These are phyloP conservation scores for Bostrychus sinensis DNA, from an alignment of 2,113 vertebrate species.

Conservation along the genomic window DNA sequence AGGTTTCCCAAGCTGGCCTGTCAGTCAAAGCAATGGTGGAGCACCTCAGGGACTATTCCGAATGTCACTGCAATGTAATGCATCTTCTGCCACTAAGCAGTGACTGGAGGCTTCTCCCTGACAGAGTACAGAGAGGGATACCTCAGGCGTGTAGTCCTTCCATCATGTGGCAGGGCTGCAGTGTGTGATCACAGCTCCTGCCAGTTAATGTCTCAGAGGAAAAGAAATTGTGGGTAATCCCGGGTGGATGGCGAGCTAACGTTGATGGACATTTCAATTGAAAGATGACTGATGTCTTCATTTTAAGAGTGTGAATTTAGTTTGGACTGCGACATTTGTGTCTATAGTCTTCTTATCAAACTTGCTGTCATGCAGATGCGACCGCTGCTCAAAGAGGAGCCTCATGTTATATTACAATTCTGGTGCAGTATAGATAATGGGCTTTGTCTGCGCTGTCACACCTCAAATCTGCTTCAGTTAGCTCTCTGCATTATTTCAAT, in stretches of 20 bases:
- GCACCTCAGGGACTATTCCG: constrained; percentile 71
- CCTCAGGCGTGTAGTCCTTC: constrained; percentile 65
- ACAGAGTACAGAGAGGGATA: constrained; percentile 69
- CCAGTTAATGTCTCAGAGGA: constrained; percentile 63
- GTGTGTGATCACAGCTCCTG: constrained; percentile 63
- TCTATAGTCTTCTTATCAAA: constrained; percentile 46
- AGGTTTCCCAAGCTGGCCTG: constrained; percentile 66
- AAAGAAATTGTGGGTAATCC: constrained; percentile 63
- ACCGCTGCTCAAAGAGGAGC: constrained; percentile 22
- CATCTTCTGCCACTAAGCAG: constrained; percentile 76
- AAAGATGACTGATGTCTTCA: constrained; percentile 59
- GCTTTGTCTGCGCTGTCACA: constrained; percentile 38
- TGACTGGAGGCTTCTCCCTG: constrained; percentile 71
- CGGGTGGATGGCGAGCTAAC: constrained; percentile 51
- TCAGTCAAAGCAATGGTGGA: constrained; percentile 70
- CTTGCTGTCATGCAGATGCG: constrained; percentile 40
- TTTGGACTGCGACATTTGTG: constrained; percentile 30
- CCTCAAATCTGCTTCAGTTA: constrained; percentile 20
- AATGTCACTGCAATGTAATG: constrained; percentile 76
- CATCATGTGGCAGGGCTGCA: constrained; percentile 64
- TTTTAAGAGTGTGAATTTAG: constrained; percentile 38
- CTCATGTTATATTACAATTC: constrained; percentile 19
- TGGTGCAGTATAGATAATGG: constrained; percentile 37
- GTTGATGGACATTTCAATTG: constrained; percentile 72
- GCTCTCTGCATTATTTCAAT: constrained; percentile 11